Percentiles rank a stretch among this genome's conserved stretches.
phyloP scores from a whole-genome alignment of 2,888 invertebrate genomes.

The Globia sparganii region DNA sequence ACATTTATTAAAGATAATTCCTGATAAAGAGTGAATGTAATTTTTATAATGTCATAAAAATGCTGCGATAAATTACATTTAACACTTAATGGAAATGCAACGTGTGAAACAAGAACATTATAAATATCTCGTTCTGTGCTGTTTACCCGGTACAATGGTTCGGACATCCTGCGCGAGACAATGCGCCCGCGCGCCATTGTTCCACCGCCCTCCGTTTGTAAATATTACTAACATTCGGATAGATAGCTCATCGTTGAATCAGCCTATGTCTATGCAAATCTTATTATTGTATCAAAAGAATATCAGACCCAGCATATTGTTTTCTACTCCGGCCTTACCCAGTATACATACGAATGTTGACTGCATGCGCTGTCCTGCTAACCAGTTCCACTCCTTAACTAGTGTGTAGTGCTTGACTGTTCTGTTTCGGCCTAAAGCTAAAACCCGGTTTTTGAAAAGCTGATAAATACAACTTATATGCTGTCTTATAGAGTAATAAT shows the following conservation, averaged over 20 bases:
- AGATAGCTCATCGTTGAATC: slow-evolving; percentile 75
- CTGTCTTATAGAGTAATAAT: not conserved
- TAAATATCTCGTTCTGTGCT: slow-evolving; percentile 88
- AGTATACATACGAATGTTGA: not conserved
- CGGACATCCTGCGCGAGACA: slow-evolving; percentile 89
- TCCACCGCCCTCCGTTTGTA: slow-evolving; percentile 83
- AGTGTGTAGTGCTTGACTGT: not conserved
- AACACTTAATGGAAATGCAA: slow-evolving; percentile 68
- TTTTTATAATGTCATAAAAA: slow-evolving; percentile 36
- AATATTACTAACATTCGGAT: slow-evolving; percentile 81
- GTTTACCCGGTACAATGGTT: slow-evolving; percentile 87
- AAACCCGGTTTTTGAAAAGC: not conserved
- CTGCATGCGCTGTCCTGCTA: slow-evolving; percentile 13
- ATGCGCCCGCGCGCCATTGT: slow-evolving; percentile 87
- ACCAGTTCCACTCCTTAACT: slow-evolving; percentile 8
- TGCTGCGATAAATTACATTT: slow-evolving; percentile 62
- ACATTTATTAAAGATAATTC: slow-evolving; percentile 40
- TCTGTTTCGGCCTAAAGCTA: not conserved
- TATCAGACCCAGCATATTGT: slow-evolving; percentile 46
- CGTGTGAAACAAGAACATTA: slow-evolving; percentile 78
- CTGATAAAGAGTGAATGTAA: slow-evolving; percentile 20
- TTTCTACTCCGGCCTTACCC: slow-evolving; percentile 14
- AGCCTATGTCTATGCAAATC: slow-evolving; percentile 70
- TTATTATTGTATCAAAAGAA: slow-evolving; percentile 66
- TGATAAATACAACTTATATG: no score